Percentiles rank a stretch among this genome's conserved stretches.
phyloP scores from a whole-genome alignment of 2,113 vertebrate species.

The Ondatra zibethicus region DNA sequence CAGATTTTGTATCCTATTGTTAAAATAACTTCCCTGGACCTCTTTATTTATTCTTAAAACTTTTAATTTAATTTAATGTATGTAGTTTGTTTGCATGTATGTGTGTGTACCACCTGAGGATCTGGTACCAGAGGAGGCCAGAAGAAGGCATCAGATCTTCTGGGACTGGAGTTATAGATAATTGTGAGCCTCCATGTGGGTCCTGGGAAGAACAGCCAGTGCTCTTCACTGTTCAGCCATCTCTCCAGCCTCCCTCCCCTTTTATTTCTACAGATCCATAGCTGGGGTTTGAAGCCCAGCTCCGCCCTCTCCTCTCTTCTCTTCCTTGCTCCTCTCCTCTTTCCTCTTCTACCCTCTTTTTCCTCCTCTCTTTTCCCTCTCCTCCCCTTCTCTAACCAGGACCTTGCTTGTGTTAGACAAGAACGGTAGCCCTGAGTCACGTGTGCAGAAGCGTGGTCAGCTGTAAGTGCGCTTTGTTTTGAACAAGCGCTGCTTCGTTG shows the following conservation, averaged over 20 bases:
- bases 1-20: neutral
- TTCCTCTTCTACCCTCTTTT: neutral
- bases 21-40: neutral
- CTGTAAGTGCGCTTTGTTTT: neutral
- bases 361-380: neutral
- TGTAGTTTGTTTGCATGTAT: neutral
- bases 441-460: neutral
- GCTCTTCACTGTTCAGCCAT: neutral
- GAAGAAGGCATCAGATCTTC: neutral
- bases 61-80: neutral
- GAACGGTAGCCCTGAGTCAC: neutral
- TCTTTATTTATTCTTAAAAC: neutral
- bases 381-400: neutral
- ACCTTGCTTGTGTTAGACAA: neutral
- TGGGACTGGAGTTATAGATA: neutral
- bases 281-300: too few species aligned
- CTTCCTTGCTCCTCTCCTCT: neutral
- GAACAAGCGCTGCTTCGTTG: neutral
- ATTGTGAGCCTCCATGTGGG: neutral
- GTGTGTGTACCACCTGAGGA: neutral
- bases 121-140: neutral
- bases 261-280: neutral
- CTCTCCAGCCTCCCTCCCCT: neutral
- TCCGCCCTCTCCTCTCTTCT: neutral
- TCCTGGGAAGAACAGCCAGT: neutral